phyloP scores from a whole-genome alignment of 2,888 invertebrate species.

The Anaspis maculata region DNA sequence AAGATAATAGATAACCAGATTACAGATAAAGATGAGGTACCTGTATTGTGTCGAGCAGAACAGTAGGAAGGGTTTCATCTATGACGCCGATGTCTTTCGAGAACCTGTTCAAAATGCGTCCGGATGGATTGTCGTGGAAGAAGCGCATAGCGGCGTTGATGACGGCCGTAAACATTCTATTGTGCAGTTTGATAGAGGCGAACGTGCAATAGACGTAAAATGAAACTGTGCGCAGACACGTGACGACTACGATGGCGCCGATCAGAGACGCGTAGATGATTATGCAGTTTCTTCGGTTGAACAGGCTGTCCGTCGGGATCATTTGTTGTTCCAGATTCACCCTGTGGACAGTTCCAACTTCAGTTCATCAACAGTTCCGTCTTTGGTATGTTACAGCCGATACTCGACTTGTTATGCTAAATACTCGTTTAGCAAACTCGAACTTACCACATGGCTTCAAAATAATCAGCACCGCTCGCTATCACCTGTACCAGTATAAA shows the following conservation, averaged over 20 bases:
- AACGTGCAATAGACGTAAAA: constrained; percentile 47
- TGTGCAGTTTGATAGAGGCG: constrained; percentile 50
- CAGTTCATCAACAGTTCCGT: too few relatives aligned
- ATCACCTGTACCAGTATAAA: constrained; percentile 60
- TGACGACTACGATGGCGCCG: constrained; percentile 34
- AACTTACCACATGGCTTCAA: constrained; percentile 65
- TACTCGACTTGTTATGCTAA: too few relatives aligned
- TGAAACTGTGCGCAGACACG: constrained; percentile 41
- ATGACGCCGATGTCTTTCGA: constrained; percentile 60
- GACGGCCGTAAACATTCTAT: constrained; percentile 42
- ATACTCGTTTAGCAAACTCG: too few relatives aligned
- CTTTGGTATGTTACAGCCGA: too few relatives aligned
- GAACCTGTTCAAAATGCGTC: constrained; percentile 59
- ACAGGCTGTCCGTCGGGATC: constrained; percentile 11
- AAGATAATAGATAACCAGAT: too few relatives aligned
- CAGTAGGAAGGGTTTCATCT: constrained; percentile 46
- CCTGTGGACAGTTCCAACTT: constrained; percentile 23
- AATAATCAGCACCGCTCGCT: constrained; percentile 72
- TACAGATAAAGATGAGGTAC: too few relatives aligned
- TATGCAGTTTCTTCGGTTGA: constrained; percentile 23
- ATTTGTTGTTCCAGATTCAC: constrained; percentile 29
- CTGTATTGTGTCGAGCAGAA: constrained; percentile 45
- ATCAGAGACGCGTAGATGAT: constrained; percentile 26
- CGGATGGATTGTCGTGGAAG: constrained; percentile 59
- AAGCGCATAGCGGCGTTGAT: constrained; percentile 58